Percentiles rank a stretch among this genome's conserved stretches.
phyloP scores from a whole-genome alignment of 1,140 invertebrate genomes.

The Monomorium pharaonis region DNA sequence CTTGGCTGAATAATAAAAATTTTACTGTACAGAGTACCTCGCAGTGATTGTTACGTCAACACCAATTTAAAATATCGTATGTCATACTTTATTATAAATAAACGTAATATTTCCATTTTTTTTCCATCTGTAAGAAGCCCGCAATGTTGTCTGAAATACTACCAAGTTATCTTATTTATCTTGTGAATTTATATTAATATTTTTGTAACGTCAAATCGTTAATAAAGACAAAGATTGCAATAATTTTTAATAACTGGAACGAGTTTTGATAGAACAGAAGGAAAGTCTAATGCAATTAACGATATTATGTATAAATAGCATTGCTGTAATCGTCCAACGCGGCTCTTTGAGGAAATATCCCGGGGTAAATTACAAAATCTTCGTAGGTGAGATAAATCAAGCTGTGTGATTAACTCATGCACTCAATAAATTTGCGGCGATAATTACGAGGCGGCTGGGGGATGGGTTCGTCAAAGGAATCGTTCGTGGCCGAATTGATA shows the following conservation, averaged over 20 bases:
- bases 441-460: slow-evolving; percentile 22
- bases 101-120: no score
- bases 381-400: slow-evolving; percentile 16
- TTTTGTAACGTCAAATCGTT: background rate
- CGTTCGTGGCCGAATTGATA: slow-evolving; percentile 33
- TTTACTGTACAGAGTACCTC: no score
- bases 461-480: slow-evolving; percentile 51
- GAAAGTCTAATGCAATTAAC: background rate
- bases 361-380: background rate
- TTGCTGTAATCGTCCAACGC: background rate
- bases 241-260: background rate
- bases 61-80: no score
- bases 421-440: slow-evolving; percentile 23
- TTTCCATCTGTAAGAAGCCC: no score
- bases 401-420: background rate
- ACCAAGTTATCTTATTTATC: no score
- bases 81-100: no score
- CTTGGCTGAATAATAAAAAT: no score
- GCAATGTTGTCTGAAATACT: no score
- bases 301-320: background rate
- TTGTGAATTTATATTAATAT: background rate
- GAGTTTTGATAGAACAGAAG: background rate
- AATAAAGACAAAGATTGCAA: background rate
- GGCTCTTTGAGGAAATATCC: background rate
- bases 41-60: no score